Evolutionary conservation across 2,888 invertebrate genomes (phyloP).

Genomic region (Cheilosia impressa): DNA sequence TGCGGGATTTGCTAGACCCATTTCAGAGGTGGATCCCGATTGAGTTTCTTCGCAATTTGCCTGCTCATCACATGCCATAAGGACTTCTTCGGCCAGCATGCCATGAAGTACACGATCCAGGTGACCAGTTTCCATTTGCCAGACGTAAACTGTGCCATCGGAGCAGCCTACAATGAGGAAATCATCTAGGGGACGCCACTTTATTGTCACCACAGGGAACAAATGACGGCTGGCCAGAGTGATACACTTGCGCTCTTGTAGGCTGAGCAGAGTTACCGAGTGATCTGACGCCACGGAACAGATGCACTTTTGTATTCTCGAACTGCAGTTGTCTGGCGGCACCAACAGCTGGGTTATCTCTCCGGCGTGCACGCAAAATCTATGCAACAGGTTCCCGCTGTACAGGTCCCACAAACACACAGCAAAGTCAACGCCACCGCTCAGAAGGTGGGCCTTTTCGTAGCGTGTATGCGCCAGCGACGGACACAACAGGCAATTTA

Average conservation of each 20-base stretch:
- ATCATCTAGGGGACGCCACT: slow-evolving; percentile 98
- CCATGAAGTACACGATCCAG: slow-evolving; percentile 97
- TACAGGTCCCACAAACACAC: slow-evolving; percentile 97
- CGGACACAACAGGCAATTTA: slow-evolving; percentile 97
- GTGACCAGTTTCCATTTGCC: slow-evolving; percentile 99
- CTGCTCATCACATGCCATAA: slow-evolving; percentile 96
- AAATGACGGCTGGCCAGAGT: slow-evolving; percentile 94
- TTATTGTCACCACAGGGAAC: slow-evolving; percentile 97
- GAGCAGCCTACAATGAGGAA: slow-evolving; percentile 98
- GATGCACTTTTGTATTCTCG: slow-evolving; percentile 95
- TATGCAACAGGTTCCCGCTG: slow-evolving; percentile 93
- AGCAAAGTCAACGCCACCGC: slow-evolving; percentile 98
- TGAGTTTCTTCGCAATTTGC: slow-evolving; percentile 79
- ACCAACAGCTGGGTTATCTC: slow-evolving; percentile 97
- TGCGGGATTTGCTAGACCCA: slow-evolving; percentile 95
- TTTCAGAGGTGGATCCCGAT: slow-evolving; percentile 85
- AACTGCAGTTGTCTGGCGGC: slow-evolving; percentile 95
- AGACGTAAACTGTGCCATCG: slow-evolving; percentile 98
- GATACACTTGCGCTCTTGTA: slow-evolving; percentile 95
- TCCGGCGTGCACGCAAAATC: slow-evolving; percentile 99
- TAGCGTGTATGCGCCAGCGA: slow-evolving; percentile 94
- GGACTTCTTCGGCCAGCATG: slow-evolving; percentile 97
- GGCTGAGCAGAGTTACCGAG: slow-evolving; percentile 96
- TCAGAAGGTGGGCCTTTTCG: slow-evolving; percentile 94
- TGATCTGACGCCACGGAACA: slow-evolving; percentile 99